Evolutionary conservation across 2,113 vertebrate species (phyloP).

Genomic region (Brachionichthys hirsutus): DNA sequence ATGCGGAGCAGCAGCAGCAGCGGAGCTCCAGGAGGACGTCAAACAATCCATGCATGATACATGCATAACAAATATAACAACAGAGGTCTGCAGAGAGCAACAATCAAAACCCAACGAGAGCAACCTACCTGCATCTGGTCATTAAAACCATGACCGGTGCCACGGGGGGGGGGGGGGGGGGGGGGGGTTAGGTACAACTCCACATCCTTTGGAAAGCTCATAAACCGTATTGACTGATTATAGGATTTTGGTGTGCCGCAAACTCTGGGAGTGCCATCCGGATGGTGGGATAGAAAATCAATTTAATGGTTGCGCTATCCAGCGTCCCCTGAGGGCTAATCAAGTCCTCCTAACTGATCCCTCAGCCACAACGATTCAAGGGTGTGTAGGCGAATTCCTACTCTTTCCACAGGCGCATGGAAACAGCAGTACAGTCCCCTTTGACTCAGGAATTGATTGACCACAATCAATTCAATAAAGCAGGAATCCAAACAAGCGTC

Average conservation of each 20-base stretch:
- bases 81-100: background rate
- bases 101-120: conserved; percentile 21
- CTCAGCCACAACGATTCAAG: conserved; percentile 49
- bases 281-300: conserved; percentile 49
- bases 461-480: conserved; percentile 18
- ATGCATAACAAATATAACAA: background rate
- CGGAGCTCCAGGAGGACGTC: too few species aligned
- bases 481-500: conserved; percentile 15
- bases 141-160: conserved; percentile 52
- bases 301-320: conserved; percentile 56
- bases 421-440: conserved; percentile 41
- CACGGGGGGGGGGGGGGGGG: conserved; percentile 8
- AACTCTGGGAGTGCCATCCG: conserved; percentile 53
- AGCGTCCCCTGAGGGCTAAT: conserved; percentile 59
- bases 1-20: conserved; percentile 10
- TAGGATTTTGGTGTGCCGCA: conserved; percentile 50
- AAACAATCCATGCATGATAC: background rate
- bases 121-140: conserved; percentile 40
- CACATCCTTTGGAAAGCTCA: conserved; percentile 59
- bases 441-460: conserved; percentile 10
- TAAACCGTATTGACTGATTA: conserved; percentile 64
- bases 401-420: conserved; percentile 9
- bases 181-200: too few species aligned
- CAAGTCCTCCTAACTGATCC: conserved; percentile 52
- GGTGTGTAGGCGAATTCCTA: conserved; percentile 41